phyloP scores from a whole-genome alignment of 2,113 vertebrate species.

The Lepus timidus region DNA sequence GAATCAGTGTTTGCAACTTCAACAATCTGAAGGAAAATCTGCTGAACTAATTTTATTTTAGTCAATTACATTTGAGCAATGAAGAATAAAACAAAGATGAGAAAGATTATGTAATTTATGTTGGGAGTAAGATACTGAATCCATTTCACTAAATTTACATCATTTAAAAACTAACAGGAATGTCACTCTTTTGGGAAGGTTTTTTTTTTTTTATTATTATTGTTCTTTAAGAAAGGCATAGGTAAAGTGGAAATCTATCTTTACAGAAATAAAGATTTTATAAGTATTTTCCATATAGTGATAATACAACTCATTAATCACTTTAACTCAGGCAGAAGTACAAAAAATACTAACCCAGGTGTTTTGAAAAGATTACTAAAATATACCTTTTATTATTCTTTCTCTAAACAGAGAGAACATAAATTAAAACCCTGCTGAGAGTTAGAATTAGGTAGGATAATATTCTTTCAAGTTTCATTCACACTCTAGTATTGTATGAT shows the following conservation, averaged over 20 bases:
- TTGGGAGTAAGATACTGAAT: slow-evolving; percentile 43
- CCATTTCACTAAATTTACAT: background rate
- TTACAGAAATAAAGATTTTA: background rate
- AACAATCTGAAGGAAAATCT: slow-evolving; percentile 71
- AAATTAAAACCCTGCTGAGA: background rate
- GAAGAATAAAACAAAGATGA: slow-evolving; percentile 67
- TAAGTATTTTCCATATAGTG: background rate
- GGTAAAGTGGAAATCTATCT: background rate
- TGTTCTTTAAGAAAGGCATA: background rate
- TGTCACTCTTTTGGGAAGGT: background rate
- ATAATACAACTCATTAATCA: background rate
- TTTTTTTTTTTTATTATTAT: background rate
- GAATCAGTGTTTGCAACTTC: slow-evolving; percentile 75
- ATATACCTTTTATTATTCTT: slow-evolving; percentile 2
- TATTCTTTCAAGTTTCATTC: background rate
- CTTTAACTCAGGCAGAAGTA: background rate
- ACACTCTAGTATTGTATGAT: background rate
- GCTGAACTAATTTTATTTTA: slow-evolving; percentile 77
- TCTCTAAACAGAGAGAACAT: background rate
- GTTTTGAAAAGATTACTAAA: background rate
- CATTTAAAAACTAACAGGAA: background rate
- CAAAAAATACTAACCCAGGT: background rate
- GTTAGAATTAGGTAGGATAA: background rate
- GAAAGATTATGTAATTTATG: slow-evolving; percentile 62
- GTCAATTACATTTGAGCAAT: slow-evolving; percentile 75